Evolutionary conservation across 2,888 invertebrate species (phyloP), one percentile per base, ranked within the genome.

Genomic region (Pteria penguin): DNA sequence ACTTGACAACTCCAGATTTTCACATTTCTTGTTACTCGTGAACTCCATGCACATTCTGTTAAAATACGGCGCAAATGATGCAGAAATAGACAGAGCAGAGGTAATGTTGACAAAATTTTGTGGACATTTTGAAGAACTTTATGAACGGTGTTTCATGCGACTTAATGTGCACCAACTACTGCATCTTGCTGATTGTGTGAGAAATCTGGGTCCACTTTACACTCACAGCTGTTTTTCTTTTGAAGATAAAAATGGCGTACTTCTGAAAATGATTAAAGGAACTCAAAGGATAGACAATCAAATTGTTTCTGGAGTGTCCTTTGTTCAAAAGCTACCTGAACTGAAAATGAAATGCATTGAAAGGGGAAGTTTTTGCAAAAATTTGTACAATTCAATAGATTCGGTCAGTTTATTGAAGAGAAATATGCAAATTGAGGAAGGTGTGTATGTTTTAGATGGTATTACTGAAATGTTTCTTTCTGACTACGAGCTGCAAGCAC

Each of bases 151-250:
- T 11, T 68, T 26, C 32, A 32, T 70, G 55, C 45, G 14, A 14
- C 33, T 70, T 3, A 65, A 76, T 61, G 36, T 60, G 2, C 74
- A 82, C 60, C 66, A 68, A 22, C 75, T 81, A 0, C 18, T 80
- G 0, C 82, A 82, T 65, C 32, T 81, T 8, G 54, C 80, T 26
- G 55, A 73, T 26, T 54, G 70, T 61, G 80, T 80, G 4, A 32
- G 55, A 26, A 31, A 76, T 33, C 32, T 79, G 29, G 79, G 82
- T 8, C 81, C 79, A 33, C 29, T 79, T 3, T 81, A 75, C 75
- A 75, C 66, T 32, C 75, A 79, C 60, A 79, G 79, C 8, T 82
- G 82, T 69, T 82, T 82, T 72, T 62, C 80, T 31, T 79, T 76
- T 72, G 79, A 79, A 60, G 68, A 79, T 27, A 62, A 45, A 55